A percentile compares a stretch with the other conserved stretches of the same genome.
phyloP scores from a whole-genome alignment of 2,888 invertebrate species.

The Caenorhabditis japonica region DNA sequence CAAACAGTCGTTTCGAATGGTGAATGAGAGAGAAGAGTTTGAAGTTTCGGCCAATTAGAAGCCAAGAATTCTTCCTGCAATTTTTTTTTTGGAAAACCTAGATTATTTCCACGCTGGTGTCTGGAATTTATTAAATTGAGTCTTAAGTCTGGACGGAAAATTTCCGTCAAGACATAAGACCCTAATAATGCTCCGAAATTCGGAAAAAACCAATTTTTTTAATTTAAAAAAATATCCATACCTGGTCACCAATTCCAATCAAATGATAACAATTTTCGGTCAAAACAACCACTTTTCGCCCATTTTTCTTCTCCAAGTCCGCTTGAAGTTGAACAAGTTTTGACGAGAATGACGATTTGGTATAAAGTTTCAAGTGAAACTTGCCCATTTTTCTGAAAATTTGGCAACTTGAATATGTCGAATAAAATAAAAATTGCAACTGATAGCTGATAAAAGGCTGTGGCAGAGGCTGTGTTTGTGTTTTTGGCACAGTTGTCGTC shows the following conservation, averaged over 20 bases:
- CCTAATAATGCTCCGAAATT: no score
- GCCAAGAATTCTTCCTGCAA: conserved; percentile 20
- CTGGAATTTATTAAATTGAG: background rate
- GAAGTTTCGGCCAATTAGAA: conserved; percentile 13
- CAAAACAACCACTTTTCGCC: conserved; percentile 13
- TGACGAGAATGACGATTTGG: conserved; percentile 13
- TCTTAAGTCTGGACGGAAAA: no score
- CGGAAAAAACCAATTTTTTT: no score
- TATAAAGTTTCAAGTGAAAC: conserved; percentile 25
- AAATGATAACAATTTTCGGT: conserved; percentile 51
- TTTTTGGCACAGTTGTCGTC: conserved; percentile 30
- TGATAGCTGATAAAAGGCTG: background rate
- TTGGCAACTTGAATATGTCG: background rate
- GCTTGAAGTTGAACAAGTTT: conserved; percentile 21
- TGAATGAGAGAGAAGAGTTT: conserved; percentile 27
- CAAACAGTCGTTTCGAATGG: conserved; percentile 24
- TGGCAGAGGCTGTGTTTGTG: no score
- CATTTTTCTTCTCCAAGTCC: conserved; percentile 25
- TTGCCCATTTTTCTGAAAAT: conserved; percentile 11
- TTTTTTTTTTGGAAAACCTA: no score
- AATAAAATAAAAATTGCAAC: background rate
- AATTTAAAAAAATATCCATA: background rate
- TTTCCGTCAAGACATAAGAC: no score
- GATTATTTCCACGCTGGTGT: no score
- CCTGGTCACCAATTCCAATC: background rate